These are phyloP conservation scores for Rotaria macrura DNA, from an alignment of 2,888 invertebrate species.

Conservation along the genomic window DNA sequence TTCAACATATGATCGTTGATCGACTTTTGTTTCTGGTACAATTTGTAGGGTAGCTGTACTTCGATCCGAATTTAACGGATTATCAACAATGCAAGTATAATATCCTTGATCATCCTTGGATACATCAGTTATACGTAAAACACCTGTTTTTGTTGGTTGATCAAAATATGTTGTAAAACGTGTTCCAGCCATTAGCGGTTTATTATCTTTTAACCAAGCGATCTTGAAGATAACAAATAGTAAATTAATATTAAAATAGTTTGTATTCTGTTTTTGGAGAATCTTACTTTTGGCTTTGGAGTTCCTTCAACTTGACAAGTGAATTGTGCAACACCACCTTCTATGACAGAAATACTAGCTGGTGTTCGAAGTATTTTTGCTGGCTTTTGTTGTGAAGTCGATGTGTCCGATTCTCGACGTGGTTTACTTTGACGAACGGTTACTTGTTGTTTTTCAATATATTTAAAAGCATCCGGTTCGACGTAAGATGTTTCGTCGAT, in stretches of 20 bases:
- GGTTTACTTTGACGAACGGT: not conserved
- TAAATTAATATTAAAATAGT: too few species aligned
- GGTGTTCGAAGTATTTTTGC: slow-evolving; percentile 28
- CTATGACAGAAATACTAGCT: not conserved
- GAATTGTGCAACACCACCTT: slow-evolving; percentile 26
- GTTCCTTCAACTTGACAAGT: slow-evolving; percentile 32
- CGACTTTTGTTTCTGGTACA: slow-evolving; percentile 22
- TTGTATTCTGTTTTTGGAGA: not conserved
- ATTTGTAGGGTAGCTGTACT: slow-evolving; percentile 27
- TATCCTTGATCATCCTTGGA: slow-evolving; percentile 23
- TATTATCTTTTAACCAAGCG: slow-evolving; percentile 29
- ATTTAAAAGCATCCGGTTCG: slow-evolving; percentile 29
- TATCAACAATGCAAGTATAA: slow-evolving; percentile 30
- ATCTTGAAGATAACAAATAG: not conserved
- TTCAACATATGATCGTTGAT: slow-evolving; percentile 23
- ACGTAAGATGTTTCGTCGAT: slow-evolving; percentile 28
- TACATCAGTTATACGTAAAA: slow-evolving; percentile 20
- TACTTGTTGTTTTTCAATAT: slow-evolving; percentile 23
- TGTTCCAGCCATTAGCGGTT: slow-evolving; percentile 24
- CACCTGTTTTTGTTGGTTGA: slow-evolving; percentile 20
- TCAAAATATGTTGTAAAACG: slow-evolving; percentile 30
- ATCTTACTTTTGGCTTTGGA: slow-evolving; percentile 31
- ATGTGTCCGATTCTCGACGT: not conserved
- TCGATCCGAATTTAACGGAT: slow-evolving; percentile 24
- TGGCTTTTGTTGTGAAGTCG: slow-evolving; percentile 1